Base-by-base conservation (phyloP, 2,797 vertebrate genomes). In the Leptodactylus fallax region DNA sequence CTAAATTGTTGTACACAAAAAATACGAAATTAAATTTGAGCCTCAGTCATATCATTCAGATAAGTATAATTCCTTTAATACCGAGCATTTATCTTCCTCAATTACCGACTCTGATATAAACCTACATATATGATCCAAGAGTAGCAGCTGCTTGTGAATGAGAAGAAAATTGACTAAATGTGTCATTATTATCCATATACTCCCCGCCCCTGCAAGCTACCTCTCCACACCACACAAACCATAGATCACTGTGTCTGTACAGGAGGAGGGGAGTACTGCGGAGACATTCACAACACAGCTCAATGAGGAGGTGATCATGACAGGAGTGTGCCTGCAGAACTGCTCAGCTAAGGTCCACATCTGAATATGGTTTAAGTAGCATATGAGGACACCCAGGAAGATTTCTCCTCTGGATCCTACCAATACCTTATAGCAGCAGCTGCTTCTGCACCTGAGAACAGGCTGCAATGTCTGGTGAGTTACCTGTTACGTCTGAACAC, bases 401-500 rank as follows among this genome's bases (percentile, higher is more conserved):
- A 27, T 7, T 8, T 19, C 11, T 8, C 7, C 13, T n/a, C 16
- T 8, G 55, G 0, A 61, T 5, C 23, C 23, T 23, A 56, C 8
- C n/a, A 55, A 80, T 23, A 72, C 53, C 65, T 51, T 61, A 23
- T 51, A 47, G 9, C 76, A 21, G 61, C 51, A 56, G n/a, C 63
- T 36, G 16, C 12, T 25, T 0, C 49, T 17, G 76, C 17, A 21
- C 49, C 80, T 17, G 16, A 80, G 78, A 25, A 81, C 78, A 49
- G 11, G 78, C 55, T 53, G 56, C 67, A 76, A 86, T 87, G 85
- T 87, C 85, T 76, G 85, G 85, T 87, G 55, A 87, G 85, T 72
- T 53, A 71, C 85, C 53, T 87, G 78, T 61, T 49, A 11, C 14
- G 36, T 55, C n/a, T 10, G 5, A 13, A 23, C 74, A 27, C 51